Base-by-base conservation (phyloP, 2,888 invertebrate species). In the Tupiocoris notatus region DNA sequence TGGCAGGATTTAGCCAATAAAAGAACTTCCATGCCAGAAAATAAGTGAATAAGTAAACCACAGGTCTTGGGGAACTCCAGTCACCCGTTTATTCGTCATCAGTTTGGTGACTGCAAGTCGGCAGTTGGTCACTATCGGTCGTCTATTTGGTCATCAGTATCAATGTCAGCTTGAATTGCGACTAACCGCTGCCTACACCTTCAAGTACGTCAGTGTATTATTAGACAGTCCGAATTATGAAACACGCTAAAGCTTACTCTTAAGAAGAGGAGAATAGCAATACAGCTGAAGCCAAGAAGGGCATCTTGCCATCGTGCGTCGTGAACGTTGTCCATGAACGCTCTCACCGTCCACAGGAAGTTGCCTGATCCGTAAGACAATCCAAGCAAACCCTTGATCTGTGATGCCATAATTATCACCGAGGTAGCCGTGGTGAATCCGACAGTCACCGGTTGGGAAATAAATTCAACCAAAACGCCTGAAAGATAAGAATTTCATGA, bases 381-480 rank as follows among this genome's bases (percentile, higher is more conserved):
- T 0, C 94, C 94, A 25, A 94, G 84, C 20, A 91, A 84, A 24
- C 88, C 88, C 82, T 94, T 94, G 0, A 95, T 84, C 83, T 95
- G 95, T 0, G 94, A 94, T 17, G 91, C 90, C 1, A 92, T 93
- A 77, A 95, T 95, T 79, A 95, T 95, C 58, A 96, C 91, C 54
- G 95, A 95, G 0, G 95, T 95, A 0, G 95, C 95, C 3, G 95
- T 94, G 0, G 95, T 95, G 83, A 95, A 96, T 0, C 93, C 94
- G 16, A 93, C 92, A 0, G 93, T 94, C 6, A 94, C 94, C 0
- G 95, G 95, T 79, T 94, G 89, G 0, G 95, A 95, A 82, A 95
- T 95, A 82, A 95, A 94, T 83, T 95, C 94, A 79, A 95, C 91
- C 68, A 95, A 85, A 64, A 94, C 93, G 80, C 94, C 94, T 94